Percentiles rank a stretch among this genome's conserved stretches.
Conservation (phyloP, 2,888 invertebrate species). For the Rhingia campestris region DNA sequence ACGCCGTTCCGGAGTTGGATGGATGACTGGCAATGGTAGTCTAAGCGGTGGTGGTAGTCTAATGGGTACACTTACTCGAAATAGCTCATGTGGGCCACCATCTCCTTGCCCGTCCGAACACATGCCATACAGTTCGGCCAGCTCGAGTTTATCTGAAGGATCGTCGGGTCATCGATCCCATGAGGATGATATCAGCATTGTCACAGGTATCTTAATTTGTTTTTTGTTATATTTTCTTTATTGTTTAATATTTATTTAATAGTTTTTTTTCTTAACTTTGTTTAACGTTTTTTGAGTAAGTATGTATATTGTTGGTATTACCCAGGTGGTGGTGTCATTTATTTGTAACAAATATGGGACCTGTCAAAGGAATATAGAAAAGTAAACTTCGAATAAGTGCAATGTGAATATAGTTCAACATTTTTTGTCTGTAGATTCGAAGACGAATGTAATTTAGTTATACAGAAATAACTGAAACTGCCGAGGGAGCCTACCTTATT, state of each 20-base stretch:
- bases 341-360: not conserved
- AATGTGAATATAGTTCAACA: too few relatives aligned
- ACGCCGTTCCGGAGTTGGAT: slow-evolving; percentile 89
- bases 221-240: slow-evolving; percentile 47
- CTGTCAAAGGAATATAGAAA: too few relatives aligned
- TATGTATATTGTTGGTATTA: not conserved
- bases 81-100: slow-evolving; percentile 84
- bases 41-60: slow-evolving; percentile 77
- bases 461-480: too few relatives aligned
- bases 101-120: slow-evolving; percentile 94
- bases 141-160: slow-evolving; percentile 91
- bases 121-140: slow-evolving; percentile 93
- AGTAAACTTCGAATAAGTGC: too few relatives aligned
- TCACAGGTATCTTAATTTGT: slow-evolving; percentile 87
- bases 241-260: slow-evolving; percentile 27
- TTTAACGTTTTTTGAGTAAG: slow-evolving; percentile 1
- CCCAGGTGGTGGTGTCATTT: not conserved
- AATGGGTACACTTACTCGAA: slow-evolving; percentile 78
- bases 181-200: slow-evolving; percentile 92
- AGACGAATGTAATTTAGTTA: too few relatives aligned
- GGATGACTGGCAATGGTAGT: slow-evolving; percentile 82
- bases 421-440: too few relatives aligned
- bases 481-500: not conserved
- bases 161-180: slow-evolving; percentile 86
- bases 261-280: not conserved